These are phyloP conservation scores for Myrmecophaga tridactyla DNA, from an alignment of 2,113 vertebrate species.

Conservation along the genomic window DNA sequence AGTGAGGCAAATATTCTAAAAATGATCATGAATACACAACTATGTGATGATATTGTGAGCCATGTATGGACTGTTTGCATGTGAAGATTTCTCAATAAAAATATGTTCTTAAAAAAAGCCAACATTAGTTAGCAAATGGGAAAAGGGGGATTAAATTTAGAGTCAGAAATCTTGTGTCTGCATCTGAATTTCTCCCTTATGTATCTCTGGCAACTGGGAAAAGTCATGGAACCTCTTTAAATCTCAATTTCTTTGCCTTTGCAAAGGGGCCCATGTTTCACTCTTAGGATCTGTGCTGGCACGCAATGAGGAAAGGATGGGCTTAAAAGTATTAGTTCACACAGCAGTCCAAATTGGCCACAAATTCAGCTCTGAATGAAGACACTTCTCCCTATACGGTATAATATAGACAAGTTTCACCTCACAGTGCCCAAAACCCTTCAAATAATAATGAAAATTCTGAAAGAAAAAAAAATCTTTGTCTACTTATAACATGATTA, in stretches of 20 bases:
- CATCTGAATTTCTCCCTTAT: not conserved
- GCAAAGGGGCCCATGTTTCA: not conserved
- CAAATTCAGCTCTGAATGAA: not conserved
- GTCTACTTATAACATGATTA: conserved; percentile 3
- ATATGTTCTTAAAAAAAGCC: too few species aligned
- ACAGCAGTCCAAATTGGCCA: not conserved
- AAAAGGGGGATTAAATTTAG: not conserved
- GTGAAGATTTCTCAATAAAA: too few species aligned
- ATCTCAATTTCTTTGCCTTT: not conserved
- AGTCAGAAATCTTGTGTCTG: not conserved
- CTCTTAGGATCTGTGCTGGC: not conserved
- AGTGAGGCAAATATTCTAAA: too few species aligned
- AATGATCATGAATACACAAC: too few species aligned
- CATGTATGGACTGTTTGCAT: too few species aligned
- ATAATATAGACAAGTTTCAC: not conserved
- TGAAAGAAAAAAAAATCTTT: not conserved
- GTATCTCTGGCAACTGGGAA: not conserved
- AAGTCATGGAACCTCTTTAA: not conserved
- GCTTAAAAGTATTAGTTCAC: not conserved
- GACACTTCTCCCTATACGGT: not conserved
- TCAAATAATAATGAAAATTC: not conserved
- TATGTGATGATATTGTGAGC: too few species aligned
- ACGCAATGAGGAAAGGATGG: not conserved
- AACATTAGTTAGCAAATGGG: not conserved
- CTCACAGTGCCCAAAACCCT: not conserved